A percentile compares a stretch with the other conserved stretches of the same genome.
These are phyloP conservation scores for honey bee (Apis mellifera) DNA, from an alignment of 1,140 invertebrate genomes.

Conservation along the genomic window DNA sequence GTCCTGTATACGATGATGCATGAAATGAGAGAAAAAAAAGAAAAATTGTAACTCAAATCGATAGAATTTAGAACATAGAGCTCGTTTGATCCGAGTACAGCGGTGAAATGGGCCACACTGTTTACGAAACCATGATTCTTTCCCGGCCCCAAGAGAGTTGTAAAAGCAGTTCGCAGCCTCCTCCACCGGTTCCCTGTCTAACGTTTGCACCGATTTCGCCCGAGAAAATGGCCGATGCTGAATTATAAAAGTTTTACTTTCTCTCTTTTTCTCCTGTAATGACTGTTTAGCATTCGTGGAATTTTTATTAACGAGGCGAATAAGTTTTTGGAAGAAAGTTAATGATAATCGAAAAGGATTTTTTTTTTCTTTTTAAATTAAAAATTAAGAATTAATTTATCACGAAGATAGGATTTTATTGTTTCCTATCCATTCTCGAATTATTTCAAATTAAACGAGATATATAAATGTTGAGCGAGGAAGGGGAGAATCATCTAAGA, in stretches of 20 bases:
- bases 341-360: too few relatives aligned
- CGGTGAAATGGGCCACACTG: conserved; percentile 40
- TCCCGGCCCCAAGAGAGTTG: conserved; percentile 34
- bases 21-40: too few relatives aligned
- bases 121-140: conserved; percentile 51
- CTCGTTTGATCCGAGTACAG: neutral
- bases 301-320: too few relatives aligned
- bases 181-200: conserved; percentile 2
- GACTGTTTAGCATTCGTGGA: too few relatives aligned
- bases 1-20: neutral
- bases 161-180: conserved; percentile 33
- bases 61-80: neutral
- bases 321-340: too few relatives aligned
- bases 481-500: too few relatives aligned
- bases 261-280: too few relatives aligned
- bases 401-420: too few relatives aligned
- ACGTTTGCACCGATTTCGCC: conserved; percentile 21
- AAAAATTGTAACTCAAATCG: neutral
- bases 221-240: conserved; percentile 24
- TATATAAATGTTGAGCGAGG: neutral
- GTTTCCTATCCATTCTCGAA: too few relatives aligned
- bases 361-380: too few relatives aligned
- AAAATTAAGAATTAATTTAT: too few relatives aligned
- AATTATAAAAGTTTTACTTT: neutral
- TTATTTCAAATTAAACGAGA: neutral